Percentiles rank a stretch among this genome's conserved stretches.
Conservation (phyloP, 2,888 invertebrate genomes). For the Cephus pygmeus region DNA sequence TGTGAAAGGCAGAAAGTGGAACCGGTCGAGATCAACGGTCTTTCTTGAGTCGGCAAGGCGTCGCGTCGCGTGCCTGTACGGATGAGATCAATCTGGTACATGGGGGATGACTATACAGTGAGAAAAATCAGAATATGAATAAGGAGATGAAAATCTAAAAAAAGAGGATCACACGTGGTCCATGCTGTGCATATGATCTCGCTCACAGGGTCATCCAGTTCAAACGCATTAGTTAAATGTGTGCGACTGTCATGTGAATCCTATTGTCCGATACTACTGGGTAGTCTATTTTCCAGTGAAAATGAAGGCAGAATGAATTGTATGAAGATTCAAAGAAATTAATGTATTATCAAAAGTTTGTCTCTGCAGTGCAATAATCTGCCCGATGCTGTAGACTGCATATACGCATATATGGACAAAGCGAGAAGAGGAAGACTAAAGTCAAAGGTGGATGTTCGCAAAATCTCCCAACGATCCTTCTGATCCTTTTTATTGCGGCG, state of each 20-base stretch:
- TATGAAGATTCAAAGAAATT: background rate
- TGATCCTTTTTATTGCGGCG: conserved; percentile 54
- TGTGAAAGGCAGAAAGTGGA: background rate
- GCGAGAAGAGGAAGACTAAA: background rate
- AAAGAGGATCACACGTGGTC: background rate
- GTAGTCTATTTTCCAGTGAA: background rate
- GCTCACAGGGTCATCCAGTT: background rate
- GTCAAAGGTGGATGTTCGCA: background rate
- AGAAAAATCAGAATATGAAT: background rate
- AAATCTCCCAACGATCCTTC: background rate
- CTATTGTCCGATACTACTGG: background rate
- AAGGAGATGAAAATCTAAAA: background rate
- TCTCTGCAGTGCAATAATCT: background rate
- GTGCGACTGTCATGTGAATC: background rate
- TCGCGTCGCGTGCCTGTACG: background rate
- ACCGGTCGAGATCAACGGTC: conserved; percentile 40
- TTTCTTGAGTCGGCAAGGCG: conserved; percentile 24
- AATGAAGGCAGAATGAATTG: background rate
- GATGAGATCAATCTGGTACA: background rate
- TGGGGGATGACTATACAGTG: background rate
- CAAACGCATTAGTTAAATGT: background rate
- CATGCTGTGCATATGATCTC: too few species aligned
- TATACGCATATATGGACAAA: background rate
- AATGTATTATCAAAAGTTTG: background rate
- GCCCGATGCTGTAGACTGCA: background rate